Conservation (phyloP, 35 echinoderm and acorn worm species). For the Lytechinus pictus region DNA sequence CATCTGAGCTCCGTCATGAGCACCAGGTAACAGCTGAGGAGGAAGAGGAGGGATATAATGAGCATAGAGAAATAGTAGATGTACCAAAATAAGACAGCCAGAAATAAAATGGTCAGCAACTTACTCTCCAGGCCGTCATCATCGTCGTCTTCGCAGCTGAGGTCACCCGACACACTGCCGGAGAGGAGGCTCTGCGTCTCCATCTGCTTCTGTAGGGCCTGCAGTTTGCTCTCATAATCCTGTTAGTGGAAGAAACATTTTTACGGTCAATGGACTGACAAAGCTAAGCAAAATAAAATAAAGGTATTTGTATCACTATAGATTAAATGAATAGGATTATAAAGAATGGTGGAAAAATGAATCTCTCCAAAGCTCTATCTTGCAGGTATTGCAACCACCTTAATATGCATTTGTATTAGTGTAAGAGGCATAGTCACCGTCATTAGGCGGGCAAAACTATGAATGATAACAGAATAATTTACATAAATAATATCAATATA, state of each 20-base stretch:
- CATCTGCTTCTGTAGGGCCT: slow-evolving; percentile 91
- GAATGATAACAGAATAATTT: too few relatives aligned
- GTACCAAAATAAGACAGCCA: slow-evolving; percentile 91
- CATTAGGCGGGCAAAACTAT: too few relatives aligned
- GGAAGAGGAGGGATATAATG: slow-evolving; percentile 86
- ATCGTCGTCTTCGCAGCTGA: slow-evolving; percentile 76
- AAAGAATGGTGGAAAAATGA: too few relatives aligned
- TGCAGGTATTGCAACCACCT: too few relatives aligned
- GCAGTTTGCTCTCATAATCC: slow-evolving; percentile 96
- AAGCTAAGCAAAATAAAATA: too few relatives aligned
- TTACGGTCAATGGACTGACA: neutral
- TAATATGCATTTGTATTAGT: too few relatives aligned
- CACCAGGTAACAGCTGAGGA: slow-evolving; percentile 88
- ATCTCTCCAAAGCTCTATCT: too few relatives aligned
- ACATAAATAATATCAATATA: too few relatives aligned
- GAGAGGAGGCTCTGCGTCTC: slow-evolving; percentile 81
- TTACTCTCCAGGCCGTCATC: slow-evolving; percentile 98
- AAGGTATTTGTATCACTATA: too few relatives aligned
- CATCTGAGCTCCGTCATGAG: slow-evolving; percentile 86
- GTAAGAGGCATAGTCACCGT: too few relatives aligned
- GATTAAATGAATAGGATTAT: too few relatives aligned
- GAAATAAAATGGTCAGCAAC: slow-evolving; percentile 93
- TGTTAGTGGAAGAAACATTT: neutral
- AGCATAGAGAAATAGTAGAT: slow-evolving; percentile 91
- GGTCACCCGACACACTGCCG: slow-evolving; percentile 72